A percentile compares a stretch with the other conserved stretches of the same genome.
Evolutionary conservation across 1,140 invertebrate genomes (phyloP).

Genomic region (Mya arenaria): DNA sequence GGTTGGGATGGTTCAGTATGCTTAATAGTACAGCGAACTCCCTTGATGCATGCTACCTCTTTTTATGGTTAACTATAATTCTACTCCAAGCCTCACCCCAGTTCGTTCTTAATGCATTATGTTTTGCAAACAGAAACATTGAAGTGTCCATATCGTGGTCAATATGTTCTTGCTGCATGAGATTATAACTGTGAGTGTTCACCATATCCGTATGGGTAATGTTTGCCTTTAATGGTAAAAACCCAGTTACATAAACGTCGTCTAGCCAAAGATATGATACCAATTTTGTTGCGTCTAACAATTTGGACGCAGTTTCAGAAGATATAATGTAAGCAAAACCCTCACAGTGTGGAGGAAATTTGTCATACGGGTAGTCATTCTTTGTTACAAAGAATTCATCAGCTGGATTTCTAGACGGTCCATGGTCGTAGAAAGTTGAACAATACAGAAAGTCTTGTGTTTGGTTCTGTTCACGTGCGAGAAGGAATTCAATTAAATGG

Average conservation of each 20-base stretch:
- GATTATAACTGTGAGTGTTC: constrained; percentile 8
- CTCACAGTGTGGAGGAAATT: constrained; percentile 73
- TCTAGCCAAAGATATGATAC: constrained; percentile 75
- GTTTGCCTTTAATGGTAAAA: constrained; percentile 15
- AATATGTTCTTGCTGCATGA: constrained; percentile 19
- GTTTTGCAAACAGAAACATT: constrained; percentile 18
- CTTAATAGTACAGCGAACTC: too few relatives aligned
- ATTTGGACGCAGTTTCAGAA: constrained; percentile 47
- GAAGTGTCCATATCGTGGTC: background rate
- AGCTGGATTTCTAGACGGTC: constrained; percentile 5
- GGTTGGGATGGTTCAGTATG: too few relatives aligned
- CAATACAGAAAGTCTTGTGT: constrained; percentile 5
- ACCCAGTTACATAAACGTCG: constrained; percentile 76
- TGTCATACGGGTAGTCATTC: constrained; percentile 68
- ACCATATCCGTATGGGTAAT: constrained; percentile 21
- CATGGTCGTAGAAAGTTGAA: constrained; percentile 20
- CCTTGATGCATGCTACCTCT: too few relatives aligned
- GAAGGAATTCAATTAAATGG: constrained; percentile 7
- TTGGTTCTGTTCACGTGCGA: background rate
- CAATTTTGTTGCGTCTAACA: constrained; percentile 60
- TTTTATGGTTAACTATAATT: too few relatives aligned
- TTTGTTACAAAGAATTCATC: constrained; percentile 67
- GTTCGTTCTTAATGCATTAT: background rate
- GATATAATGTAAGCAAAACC: constrained; percentile 73
- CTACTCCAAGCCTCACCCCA: constrained; percentile 21